Percentiles rank a stretch among this genome's conserved stretches.
These are phyloP conservation scores for Drosophila suboccidentalis DNA, from an alignment of 2,888 invertebrate species.

Conservation along the genomic window DNA sequence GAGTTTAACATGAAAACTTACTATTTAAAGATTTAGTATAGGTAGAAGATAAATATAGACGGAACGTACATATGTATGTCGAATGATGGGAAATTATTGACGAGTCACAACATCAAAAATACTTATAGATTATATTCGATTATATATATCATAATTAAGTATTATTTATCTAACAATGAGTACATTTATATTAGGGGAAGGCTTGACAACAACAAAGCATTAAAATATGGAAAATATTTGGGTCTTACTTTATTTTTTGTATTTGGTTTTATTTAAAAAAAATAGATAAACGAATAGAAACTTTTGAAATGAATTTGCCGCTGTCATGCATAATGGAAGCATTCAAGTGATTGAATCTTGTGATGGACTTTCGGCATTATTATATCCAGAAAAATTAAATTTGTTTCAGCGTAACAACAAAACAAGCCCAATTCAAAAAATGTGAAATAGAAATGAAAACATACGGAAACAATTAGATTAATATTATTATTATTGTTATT, in stretches of 20 bases:
- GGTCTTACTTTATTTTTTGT: slow-evolving; percentile 8
- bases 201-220: slow-evolving; percentile 14
- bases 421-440: slow-evolving; percentile 25
- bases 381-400: neutral
- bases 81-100: slow-evolving; percentile 17
- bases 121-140: slow-evolving; percentile 20
- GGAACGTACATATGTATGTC: slow-evolving; percentile 8
- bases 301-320: slow-evolving; percentile 11
- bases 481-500: slow-evolving; percentile 12
- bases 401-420: slow-evolving; percentile 27
- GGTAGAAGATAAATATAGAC: slow-evolving; percentile 5
- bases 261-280: neutral
- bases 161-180: slow-evolving; percentile 26
- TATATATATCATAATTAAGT: slow-evolving; percentile 2
- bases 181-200: slow-evolving; percentile 15
- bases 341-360: slow-evolving; percentile 19
- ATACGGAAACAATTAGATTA: slow-evolving; percentile 18
- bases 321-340: slow-evolving; percentile 39
- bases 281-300: slow-evolving; percentile 19
- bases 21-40: slow-evolving; percentile 4
- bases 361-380: slow-evolving; percentile 27
- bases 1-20: neutral
- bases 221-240: slow-evolving; percentile 11
- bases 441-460: slow-evolving; percentile 4
- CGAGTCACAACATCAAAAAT: slow-evolving; percentile 43